Base-by-base conservation (phyloP, 2,888 invertebrate genomes). In the Phortica okadai region DNA sequence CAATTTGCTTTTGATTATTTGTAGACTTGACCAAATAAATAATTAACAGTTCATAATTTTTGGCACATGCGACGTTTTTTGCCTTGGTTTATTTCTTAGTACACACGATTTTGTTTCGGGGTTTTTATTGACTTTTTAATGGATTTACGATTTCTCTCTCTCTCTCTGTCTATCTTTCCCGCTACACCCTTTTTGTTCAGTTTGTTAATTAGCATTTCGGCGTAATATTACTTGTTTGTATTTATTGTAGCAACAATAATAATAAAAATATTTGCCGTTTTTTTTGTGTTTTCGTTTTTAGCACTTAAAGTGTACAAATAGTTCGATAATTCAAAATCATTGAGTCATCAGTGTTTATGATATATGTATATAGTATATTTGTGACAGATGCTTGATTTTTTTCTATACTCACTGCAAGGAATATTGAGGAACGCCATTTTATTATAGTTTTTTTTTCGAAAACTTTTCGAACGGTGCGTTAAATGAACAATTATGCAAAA, bases 381-480 rank as follows among this genome's bases (percentile, higher is more conserved):
- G 4, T 33, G 33, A 33, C 33, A 33, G 33, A 33, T 33, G 33
- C 33, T 33, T 33, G 0, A 33, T 33, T 33, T 33, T 33, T 33
- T 33, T n/a, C n/a, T 33, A 33, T 82, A 84, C 84, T 83, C 80
- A 84, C 84, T 62, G 50, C 79, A 78, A 50, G 84, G 76, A 66
- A 82, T 25, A 79, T 83, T 82, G 74, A 80, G 62, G 66, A 80
- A 81, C 56, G 78, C 82, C 84, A 84, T 84, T 73, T 80, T 74
- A n/a, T 6, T 50, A 33, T 33, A 33, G 33, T 33, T 33, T 33
- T 33, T 33, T 33, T 0, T 21, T 21, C 21, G 21, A 21, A 21
- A 21, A 21, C 33, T 33, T 33, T 33, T 33, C 33, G 33, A 33
- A 4, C 33, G 33, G 33, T 33, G 33, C 33, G 33, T 5, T 33